Evolutionary conservation across 2,797 vertebrate genomes (phyloP), one percentile per base, ranked within the genome.

Genomic region (Paguma larvata): DNA sequence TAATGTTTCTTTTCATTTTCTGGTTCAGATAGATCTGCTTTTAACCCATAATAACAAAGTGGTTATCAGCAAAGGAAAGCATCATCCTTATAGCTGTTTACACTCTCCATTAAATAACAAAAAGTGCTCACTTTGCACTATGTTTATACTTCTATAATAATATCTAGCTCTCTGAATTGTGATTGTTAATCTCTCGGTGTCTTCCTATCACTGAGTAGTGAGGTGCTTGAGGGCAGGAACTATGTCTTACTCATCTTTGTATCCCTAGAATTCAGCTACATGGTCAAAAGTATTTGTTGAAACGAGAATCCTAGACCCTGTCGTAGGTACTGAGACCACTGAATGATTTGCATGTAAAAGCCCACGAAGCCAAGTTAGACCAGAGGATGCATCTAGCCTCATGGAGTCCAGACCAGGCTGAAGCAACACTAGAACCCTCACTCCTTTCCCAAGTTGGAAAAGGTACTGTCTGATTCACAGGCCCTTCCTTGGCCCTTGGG

Each of bases 1-100:
- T 86, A 89, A 46, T 73, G 44, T 34, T 84, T 84, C n/a, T 77
- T 41, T n/a, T 41, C 67, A 79, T 68, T 87, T 85, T 80, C 79
- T 89, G 80, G 16, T 65, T 94, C 38, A 95, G 56, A 86, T 68
- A 83, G 85, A 84, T 85, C 5, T 67, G 34, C 83, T 75, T 16
- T 89, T 86, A 97, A 82, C 32, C 46, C 25, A 89, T 48, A 87
- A 87, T 51, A 89, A 92, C 59, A 93, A 93, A 91, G 84, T 93
- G 56, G 30, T 79, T 65, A 84, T 79, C 68, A 89, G n/a, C 68
- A 89, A 95, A 94, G 30, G 21, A 89, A 96, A 86, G 86, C 51
- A 91, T 63, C 48, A 91, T 84, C 30, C 10, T 86, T 95, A 94
- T 23, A 95, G 70, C 23, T 70, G 41, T 85, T 95, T 95, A 77